Conservation (phyloP, 1,140 invertebrate genomes). For the Heliconius eleuchia region DNA sequence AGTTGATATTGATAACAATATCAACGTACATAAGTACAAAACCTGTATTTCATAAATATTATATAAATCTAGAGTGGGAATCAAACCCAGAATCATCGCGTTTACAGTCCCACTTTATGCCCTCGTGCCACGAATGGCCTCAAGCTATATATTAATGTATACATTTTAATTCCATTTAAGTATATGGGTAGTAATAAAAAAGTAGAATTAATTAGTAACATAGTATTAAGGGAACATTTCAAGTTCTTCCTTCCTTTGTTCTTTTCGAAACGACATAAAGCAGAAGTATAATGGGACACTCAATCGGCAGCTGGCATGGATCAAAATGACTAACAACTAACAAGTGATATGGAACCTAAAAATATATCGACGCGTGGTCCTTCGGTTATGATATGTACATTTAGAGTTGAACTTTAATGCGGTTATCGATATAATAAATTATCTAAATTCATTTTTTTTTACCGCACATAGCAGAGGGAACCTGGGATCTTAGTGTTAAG, state of each 20-base stretch:
- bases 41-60: too few relatives aligned
- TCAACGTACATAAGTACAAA: too few relatives aligned
- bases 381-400: slow-evolving; percentile 15
- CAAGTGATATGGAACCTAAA: slow-evolving; percentile 57
- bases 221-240: not conserved
- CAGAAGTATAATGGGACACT: slow-evolving; percentile 34
- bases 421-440: not conserved
- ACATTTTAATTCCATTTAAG: not conserved
- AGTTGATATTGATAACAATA: too few relatives aligned
- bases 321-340: slow-evolving; percentile 53
- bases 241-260: not conserved
- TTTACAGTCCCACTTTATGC: too few relatives aligned
- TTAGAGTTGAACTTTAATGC: slow-evolving; percentile 7
- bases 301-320: slow-evolving; percentile 42
- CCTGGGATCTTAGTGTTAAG: too few relatives aligned
- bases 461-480: too few relatives aligned
- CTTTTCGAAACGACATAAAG: slow-evolving; percentile 21
- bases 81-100: too few relatives aligned
- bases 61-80: too few relatives aligned
- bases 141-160: too few relatives aligned
- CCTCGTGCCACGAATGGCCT: too few relatives aligned
- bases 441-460: too few relatives aligned
- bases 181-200: not conserved
- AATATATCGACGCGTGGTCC: slow-evolving; percentile 63
- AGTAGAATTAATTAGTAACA: not conserved